A percentile compares a stretch with the other conserved stretches of the same genome.
phyloP scores from a whole-genome alignment of 1,140 invertebrate species.

The Eciton burchellii region DNA sequence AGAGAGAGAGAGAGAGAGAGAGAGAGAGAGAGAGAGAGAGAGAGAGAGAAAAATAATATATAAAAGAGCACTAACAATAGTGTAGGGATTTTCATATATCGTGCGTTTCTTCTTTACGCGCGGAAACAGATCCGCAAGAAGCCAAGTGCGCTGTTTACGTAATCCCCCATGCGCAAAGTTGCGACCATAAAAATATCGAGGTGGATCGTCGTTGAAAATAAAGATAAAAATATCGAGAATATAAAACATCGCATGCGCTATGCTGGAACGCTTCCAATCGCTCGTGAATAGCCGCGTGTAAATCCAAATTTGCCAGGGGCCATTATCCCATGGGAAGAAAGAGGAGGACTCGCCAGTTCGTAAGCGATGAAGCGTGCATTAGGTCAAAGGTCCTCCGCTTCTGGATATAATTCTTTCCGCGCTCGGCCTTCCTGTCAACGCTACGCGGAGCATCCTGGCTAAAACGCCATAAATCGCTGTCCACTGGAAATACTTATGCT shows the following conservation, averaged over 20 bases:
- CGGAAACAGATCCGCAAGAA: conserved; percentile 9
- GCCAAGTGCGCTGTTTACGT: conserved; percentile 29
- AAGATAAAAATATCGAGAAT: conserved; percentile 44
- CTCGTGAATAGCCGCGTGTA: conserved; percentile 50
- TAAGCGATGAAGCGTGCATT: conserved; percentile 54
- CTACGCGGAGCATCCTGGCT: conserved; percentile 36
- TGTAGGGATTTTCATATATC: neutral
- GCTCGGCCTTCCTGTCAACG: conserved; percentile 45
- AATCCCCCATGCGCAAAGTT: conserved; percentile 41
- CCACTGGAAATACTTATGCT: conserved; percentile 46
- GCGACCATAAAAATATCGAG: conserved; percentile 38
- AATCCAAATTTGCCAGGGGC: conserved; percentile 59
- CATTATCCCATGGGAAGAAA: conserved; percentile 41
- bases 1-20: no score
- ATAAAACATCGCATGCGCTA: conserved; percentile 53
- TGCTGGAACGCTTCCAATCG: conserved; percentile 55
- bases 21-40: no score
- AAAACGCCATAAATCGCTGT: conserved; percentile 46
- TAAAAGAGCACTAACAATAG: conserved; percentile 8
- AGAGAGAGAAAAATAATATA: conserved; percentile 51
- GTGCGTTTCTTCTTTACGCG: neutral
- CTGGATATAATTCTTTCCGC: conserved; percentile 47
- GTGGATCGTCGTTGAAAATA: conserved; percentile 47
- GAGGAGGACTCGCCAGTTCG: conserved; percentile 38
- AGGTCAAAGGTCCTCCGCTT: conserved; percentile 50